Evolutionary conservation across 2,888 invertebrate genomes (phyloP).

Genomic region (Epinotia demarniana): DNA sequence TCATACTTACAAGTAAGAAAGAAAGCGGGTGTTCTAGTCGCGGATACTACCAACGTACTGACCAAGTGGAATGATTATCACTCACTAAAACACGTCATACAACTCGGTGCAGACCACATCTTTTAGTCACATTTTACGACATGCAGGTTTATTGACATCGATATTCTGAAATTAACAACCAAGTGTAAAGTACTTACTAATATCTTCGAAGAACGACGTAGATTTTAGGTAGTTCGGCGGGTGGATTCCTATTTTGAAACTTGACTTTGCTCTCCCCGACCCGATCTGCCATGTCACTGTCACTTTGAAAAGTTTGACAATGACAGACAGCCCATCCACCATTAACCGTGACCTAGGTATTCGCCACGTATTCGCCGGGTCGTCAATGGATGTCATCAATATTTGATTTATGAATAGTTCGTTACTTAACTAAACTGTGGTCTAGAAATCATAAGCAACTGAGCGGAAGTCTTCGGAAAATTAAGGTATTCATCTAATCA

Average conservation of each 20-base stretch:
- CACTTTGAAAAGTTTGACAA: not conserved
- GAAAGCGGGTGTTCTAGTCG: not conserved
- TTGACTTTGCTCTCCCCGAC: not conserved
- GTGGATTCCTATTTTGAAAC: not conserved
- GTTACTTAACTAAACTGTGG: not conserved
- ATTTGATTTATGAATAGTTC: not conserved
- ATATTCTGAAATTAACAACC: not conserved
- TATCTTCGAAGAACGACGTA: not conserved
- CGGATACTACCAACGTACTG: conserved; percentile 7
- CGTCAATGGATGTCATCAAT: not conserved
- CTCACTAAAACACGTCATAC: conserved; percentile 3
- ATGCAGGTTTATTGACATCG: not conserved
- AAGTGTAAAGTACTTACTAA: conserved; percentile 10
- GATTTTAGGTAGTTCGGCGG: not conserved
- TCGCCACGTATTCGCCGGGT: not conserved
- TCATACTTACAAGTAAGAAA: conserved; percentile 3
- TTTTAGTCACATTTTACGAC: not conserved
- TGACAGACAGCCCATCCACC: too few relatives aligned
- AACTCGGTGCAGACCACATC: not conserved
- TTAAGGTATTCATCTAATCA: not conserved
- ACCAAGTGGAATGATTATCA: conserved; percentile 5
- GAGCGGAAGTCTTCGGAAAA: too few relatives aligned
- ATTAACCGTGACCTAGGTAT: not conserved
- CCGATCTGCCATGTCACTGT: not conserved
- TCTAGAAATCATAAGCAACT: too few relatives aligned